Base-by-base conservation (phyloP, 2,113 vertebrate species). In the Notothenia coriiceps region DNA sequence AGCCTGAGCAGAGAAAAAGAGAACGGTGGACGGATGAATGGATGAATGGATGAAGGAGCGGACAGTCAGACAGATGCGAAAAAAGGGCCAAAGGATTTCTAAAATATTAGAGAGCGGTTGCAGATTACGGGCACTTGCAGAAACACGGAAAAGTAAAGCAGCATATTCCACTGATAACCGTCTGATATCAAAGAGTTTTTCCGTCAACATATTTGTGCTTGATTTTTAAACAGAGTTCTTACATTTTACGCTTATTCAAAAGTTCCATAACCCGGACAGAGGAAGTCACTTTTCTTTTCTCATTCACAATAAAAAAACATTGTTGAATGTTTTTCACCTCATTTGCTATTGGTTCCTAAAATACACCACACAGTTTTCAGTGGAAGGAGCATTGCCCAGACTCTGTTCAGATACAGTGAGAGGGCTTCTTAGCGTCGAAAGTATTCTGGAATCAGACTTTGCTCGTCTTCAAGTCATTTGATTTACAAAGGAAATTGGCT, bases 1-100 rank as follows among this genome's bases (percentile, higher is more conserved):
- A 62, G 66, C 61, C 63, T 63, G 73, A 80, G 80, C 59, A 17
- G 51, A 65, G 35, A 77, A 66, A 74, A 71, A 70, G 61, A 67
- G 61, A 77, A 51, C 1, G 13, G 35, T 63, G 81, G 57, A 76
- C 40, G 40, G 74, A 79, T 54, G 79, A 68, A 77, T 69, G 2
- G 10, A 87, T 52, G 61, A 44, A 77, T 50, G 11, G 56, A 62
- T 54, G 62, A 64, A 74, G 51, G 49, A 55, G 6, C 55, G 44
- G 60, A 54, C 33, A 63, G 56, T 63, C 14, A 46, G 74, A 82
- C 44, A 50, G 64, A 69, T 47, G 67, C 61, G 29, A 60, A 62
- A 56, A 73, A 61, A 62, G 73, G 50, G 80, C 14, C 20, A 71
- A 6, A 80, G 51, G 64, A 47, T 61, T 75, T 82, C 44, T 64